These are phyloP conservation scores for Orycteropus afer DNA, from an alignment of 2,113 vertebrate genomes.

Conservation along the genomic window DNA sequence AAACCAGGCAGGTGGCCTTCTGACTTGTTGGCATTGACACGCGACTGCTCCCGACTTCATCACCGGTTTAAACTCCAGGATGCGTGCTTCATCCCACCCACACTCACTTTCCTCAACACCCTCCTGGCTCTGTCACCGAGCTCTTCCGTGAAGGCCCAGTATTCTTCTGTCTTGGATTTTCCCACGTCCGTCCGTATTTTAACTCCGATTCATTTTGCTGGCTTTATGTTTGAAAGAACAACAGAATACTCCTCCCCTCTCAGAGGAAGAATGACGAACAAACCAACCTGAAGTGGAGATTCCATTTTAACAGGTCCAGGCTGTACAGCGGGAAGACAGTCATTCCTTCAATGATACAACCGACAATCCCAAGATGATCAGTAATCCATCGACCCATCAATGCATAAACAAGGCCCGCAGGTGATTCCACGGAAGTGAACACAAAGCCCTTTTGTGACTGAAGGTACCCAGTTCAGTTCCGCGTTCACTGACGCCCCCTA, in stretches of 20 bases:
- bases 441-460: neutral
- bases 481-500: neutral
- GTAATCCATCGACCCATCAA: too few relatives aligned
- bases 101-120: too few relatives aligned
- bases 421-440: neutral
- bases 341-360: neutral
- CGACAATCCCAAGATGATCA: neutral
- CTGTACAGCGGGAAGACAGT: neutral
- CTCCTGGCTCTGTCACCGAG: too few relatives aligned
- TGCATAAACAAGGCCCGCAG: neutral
- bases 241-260: neutral
- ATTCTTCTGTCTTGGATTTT: neutral
- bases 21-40: neutral
- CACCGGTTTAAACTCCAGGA: too few relatives aligned
- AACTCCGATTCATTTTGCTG: neutral
- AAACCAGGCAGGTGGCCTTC: neutral
- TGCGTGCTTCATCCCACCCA: too few relatives aligned
- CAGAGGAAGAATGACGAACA: neutral
- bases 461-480: neutral
- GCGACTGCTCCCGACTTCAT: neutral
- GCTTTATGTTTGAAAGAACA: neutral
- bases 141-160: neutral
- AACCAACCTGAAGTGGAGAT: neutral
- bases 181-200: neutral
- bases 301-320: neutral